These are phyloP conservation scores for Sebastes melanostomus DNA, from an alignment of 2,797 vertebrate genomes.

Conservation along the genomic window DNA sequence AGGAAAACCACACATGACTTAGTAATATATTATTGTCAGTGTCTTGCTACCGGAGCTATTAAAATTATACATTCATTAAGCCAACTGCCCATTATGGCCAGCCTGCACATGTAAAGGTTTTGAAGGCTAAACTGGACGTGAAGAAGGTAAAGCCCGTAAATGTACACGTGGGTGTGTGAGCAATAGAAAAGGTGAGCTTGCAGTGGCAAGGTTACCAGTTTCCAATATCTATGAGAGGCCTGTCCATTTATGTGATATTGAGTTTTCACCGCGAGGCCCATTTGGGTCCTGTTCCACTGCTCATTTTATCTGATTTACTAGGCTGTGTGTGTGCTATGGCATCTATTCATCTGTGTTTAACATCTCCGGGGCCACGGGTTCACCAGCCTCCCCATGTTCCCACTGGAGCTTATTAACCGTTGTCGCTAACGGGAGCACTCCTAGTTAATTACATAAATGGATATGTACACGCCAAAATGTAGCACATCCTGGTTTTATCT, in stretches of 20 bases:
- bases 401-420: conserved; percentile 77
- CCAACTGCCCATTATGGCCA: conserved; percentile 48
- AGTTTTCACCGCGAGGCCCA: conserved; percentile 70
- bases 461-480: conserved; percentile 70
- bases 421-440: conserved; percentile 74
- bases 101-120: conserved; percentile 46
- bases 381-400: conserved; percentile 69
- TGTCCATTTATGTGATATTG: conserved; percentile 77
- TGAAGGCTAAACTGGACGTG: conserved; percentile 35
- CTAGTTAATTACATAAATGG: conserved; percentile 81
- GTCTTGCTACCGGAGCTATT: conserved; percentile 45
- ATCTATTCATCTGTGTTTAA: conserved; percentile 83
- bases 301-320: conserved; percentile 79
- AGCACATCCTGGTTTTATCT: conserved; percentile 75
- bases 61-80: conserved; percentile 61
- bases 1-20: not conserved
- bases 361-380: conserved; percentile 79
- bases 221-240: conserved; percentile 79
- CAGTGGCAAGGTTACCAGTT: conserved; percentile 72
- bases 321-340: conserved; percentile 65
- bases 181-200: conserved; percentile 59
- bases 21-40: conserved; percentile 52
- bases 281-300: conserved; percentile 67
- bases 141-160: conserved; percentile 50
- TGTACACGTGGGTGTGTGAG: conserved; percentile 33